phyloP scores from a whole-genome alignment of 1,140 invertebrate genomes.

The Trichomalopsis sarcophagae region DNA sequence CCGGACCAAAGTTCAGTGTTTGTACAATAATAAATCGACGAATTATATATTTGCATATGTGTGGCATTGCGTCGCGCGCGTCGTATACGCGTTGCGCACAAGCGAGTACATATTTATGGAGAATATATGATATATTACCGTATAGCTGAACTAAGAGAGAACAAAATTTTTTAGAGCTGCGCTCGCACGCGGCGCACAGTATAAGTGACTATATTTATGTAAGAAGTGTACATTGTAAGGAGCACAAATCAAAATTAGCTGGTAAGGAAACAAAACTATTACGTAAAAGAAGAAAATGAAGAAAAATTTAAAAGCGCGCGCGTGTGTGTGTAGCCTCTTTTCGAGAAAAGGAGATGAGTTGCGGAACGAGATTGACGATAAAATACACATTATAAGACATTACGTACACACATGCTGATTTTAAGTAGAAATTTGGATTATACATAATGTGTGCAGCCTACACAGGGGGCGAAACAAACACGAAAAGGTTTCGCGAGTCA shows the following conservation, averaged over 20 bases:
- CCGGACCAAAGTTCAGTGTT: slow-evolving; percentile 53
- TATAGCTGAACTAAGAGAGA: not conserved
- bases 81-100: slow-evolving; percentile 11
- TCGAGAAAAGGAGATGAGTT: not conserved
- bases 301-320: not conserved
- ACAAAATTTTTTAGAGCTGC: too few species aligned
- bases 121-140: not conserved
- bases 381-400: slow-evolving; percentile 26
- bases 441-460: slow-evolving; percentile 19
- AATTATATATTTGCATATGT: slow-evolving; percentile 32
- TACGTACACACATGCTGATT: not conserved
- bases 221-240: slow-evolving; percentile 49
- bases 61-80: not conserved
- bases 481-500: slow-evolving; percentile 54
- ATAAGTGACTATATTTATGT: slow-evolving; percentile 39
- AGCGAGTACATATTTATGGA: too few species aligned
- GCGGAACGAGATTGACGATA: slow-evolving; percentile 22
- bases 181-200: not conserved
- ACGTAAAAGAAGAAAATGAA: not conserved
- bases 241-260: slow-evolving; percentile 53
- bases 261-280: slow-evolving; percentile 33
- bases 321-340: too few species aligned
- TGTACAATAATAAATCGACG: slow-evolving; percentile 50
- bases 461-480: not conserved
- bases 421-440: slow-evolving; percentile 40